Percentiles rank a stretch among this genome's conserved stretches.
These are phyloP conservation scores for Napeogenes sylphis DNA, from an alignment of 2,888 invertebrate genomes.

Conservation along the genomic window DNA sequence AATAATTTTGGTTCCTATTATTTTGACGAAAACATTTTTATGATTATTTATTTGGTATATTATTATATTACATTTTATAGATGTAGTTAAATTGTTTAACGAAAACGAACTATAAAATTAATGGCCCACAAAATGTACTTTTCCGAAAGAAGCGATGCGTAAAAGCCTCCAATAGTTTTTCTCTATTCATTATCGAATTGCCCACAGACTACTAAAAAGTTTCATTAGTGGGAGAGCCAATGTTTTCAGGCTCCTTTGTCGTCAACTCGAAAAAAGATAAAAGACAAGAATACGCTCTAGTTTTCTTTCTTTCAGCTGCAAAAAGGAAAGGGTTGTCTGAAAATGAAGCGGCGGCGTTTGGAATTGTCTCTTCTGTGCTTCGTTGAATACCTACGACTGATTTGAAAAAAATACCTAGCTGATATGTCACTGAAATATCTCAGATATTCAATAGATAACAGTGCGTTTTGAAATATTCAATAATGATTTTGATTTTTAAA, in stretches of 20 bases:
- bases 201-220: constrained; percentile 49
- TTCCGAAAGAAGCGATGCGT: not conserved
- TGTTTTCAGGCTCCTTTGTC: constrained; percentile 52
- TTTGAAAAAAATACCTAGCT: constrained; percentile 3
- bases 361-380: constrained; percentile 38
- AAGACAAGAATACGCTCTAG: constrained; percentile 56
- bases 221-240: constrained; percentile 61
- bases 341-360: constrained; percentile 52
- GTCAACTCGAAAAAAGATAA: constrained; percentile 45
- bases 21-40: no score
- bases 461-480: no score
- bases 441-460: not conserved
- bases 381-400: not conserved
- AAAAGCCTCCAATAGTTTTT: constrained; percentile 17
- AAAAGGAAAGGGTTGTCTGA: constrained; percentile 54
- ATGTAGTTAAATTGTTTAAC: no score
- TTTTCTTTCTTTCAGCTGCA: constrained; percentile 46
- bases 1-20: no score
- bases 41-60: no score
- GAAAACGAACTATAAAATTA: no score
- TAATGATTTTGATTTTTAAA: no score
- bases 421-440: not conserved
- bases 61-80: no score
- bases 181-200: constrained; percentile 47
- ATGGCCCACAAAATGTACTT: not conserved